Evolutionary conservation across 1,140 invertebrate species (phyloP).

Genomic region (Cydia pomonella): DNA sequence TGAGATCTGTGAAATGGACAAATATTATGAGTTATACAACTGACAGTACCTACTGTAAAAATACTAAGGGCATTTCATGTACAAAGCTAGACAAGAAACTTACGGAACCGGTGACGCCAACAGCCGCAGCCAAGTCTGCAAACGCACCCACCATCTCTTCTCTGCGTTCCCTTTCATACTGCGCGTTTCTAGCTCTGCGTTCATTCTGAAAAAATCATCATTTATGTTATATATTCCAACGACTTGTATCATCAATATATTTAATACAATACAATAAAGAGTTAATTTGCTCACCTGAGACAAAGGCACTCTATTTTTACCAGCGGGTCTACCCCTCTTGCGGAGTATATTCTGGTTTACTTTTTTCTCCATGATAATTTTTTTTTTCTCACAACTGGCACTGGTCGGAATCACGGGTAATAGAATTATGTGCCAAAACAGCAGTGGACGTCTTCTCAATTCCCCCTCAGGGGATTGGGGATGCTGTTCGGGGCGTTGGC

Average conservation of each 20-base stretch:
- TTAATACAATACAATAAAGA: too few species aligned
- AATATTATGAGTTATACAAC: too few species aligned
- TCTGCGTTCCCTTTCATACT: constrained; percentile 56
- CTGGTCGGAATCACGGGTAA: not conserved
- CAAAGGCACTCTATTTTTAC: not conserved
- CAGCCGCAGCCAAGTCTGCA: constrained; percentile 48
- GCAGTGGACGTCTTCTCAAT: too few species aligned
- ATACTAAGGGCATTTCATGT: not conserved
- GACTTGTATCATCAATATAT: too few species aligned
- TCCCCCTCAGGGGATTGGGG: too few species aligned
- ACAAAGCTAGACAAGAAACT: constrained; percentile 35
- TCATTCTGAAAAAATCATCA: constrained; percentile 47
- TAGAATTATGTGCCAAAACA: not conserved
- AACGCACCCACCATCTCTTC: constrained; percentile 46
- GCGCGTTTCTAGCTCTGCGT: constrained; percentile 53
- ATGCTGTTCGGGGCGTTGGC: too few species aligned
- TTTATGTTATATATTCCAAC: not conserved
- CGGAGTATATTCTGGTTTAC: not conserved
- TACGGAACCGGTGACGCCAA: constrained; percentile 41
- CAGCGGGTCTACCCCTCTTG: not conserved
- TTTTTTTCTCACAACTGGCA: not conserved
- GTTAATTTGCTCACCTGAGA: not conserved
- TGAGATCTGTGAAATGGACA: constrained; percentile 41
- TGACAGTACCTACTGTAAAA: too few species aligned
- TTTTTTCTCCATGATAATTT: not conserved